Conservation (phyloP, 2,797 vertebrate genomes). For the Dermochelys coriacea region DNA sequence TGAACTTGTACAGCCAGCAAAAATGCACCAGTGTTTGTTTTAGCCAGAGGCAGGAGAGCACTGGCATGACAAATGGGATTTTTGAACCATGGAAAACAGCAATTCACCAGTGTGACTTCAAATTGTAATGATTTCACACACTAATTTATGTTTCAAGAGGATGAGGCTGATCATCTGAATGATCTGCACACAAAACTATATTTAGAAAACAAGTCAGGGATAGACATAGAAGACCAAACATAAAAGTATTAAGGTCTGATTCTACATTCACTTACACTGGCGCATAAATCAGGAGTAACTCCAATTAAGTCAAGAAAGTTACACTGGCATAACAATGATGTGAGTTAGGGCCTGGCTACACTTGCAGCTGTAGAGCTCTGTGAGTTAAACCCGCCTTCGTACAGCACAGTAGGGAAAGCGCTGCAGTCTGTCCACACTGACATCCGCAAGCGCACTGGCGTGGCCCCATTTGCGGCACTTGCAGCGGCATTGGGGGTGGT, state of each 20-base stretch:
- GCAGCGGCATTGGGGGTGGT: no score
- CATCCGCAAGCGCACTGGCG: no score
- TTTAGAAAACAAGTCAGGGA: background rate
- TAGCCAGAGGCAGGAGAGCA: background rate
- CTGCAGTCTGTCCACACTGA: no score
- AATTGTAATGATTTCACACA: no score
- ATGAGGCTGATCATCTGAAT: background rate
- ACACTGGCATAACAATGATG: background rate
- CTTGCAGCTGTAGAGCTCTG: no score
- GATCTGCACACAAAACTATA: background rate
- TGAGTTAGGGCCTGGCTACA: background rate
- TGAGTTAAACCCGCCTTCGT: no score
- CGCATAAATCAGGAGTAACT: background rate
- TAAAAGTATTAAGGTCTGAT: background rate
- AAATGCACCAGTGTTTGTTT: background rate
- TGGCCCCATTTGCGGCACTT: no score
- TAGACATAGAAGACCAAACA: background rate
- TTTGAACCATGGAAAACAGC: background rate
- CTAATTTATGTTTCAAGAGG: background rate
- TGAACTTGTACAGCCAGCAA: background rate
- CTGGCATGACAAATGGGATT: background rate
- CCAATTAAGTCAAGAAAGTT: background rate
- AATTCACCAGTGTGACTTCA: background rate
- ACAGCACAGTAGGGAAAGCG: no score
- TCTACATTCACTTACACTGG: background rate